phyloP scores from a whole-genome alignment of 2,888 invertebrate species.

The Sericinus montela region DNA sequence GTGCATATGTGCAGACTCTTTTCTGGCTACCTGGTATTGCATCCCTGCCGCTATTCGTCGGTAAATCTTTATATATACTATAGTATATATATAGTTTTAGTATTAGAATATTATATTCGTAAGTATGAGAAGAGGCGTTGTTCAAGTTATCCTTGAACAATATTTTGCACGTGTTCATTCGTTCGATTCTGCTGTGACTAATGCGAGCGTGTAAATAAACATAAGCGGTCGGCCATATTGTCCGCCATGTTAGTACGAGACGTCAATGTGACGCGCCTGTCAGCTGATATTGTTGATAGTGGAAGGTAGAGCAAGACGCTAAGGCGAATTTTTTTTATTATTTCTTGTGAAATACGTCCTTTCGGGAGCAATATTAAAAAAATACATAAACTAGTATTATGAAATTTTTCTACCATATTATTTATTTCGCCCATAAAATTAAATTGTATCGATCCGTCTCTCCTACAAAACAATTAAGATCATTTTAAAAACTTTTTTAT shows the following conservation, averaged over 20 bases:
- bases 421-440: no score
- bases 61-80: not conserved
- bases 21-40: not conserved
- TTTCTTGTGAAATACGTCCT: not conserved
- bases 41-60: constrained; percentile 3
- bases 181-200: constrained; percentile 24
- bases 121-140: constrained; percentile 2
- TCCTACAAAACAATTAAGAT: no score
- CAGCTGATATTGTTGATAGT: constrained; percentile 54
- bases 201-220: constrained; percentile 56
- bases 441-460: no score
- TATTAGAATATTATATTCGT: no score
- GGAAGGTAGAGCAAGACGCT: not conserved
- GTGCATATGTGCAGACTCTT: no score
- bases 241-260: constrained; percentile 56
- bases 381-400: no score
- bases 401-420: no score
- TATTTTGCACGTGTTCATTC: constrained; percentile 17
- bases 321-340: not conserved
- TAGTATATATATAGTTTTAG: no score
- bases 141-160: not conserved
- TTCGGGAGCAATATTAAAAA: not conserved
- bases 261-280: constrained; percentile 54
- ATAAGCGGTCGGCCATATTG: constrained; percentile 54
- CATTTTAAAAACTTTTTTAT: no score